Evolutionary conservation across 2,888 invertebrate genomes (phyloP), one percentile per base, ranked within the genome.

Genomic region (Peribatodes rhomboidaria): DNA sequence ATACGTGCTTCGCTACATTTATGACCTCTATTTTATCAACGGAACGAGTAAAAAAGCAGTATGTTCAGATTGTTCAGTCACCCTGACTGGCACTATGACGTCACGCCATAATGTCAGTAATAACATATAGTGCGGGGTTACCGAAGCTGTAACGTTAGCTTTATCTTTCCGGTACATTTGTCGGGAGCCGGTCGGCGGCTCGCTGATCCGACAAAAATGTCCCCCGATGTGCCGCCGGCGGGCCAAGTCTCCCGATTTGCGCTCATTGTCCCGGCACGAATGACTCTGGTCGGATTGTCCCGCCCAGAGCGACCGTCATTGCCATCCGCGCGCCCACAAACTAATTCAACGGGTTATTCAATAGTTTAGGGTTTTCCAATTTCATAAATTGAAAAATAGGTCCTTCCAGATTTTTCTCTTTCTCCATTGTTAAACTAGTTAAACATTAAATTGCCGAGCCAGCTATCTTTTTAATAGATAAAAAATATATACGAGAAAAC

Each of bases 121-220:
- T 75, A 75, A 75, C 74, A 71, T 71, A 75, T 72, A 73, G 72
- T 73, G 71, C 61, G 69, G 67, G 73, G 68, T 71, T 67, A 63
- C 61, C 69, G 69, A 68, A 65, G 69, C 68, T 65, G 56, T 60
- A 61, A 65, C 72, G 65, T 74, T 70, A 67, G 68, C 67, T 73
- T 83, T 85, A 85, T 85, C 85, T 85, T 85, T 83, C 83, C 83
- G 72, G 73, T 83, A 85, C 85, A 85, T 85, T 85, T 83, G 82
- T 74, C 72, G 64, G 67, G 68, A 44, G 67, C 56, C 62, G 56
- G 64, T 52, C 64, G 65, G 61, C 75, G 74, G 72, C 67, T 70
- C 80, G 82, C 83, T 83, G 84, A 82, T 75, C 78, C 78, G 80
- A 78, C 84, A 81, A 84, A 84, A 84, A 83, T 82, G 77, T 68